Base-by-base conservation (phyloP, 2,797 vertebrate genomes). In the Lemur catta region DNA sequence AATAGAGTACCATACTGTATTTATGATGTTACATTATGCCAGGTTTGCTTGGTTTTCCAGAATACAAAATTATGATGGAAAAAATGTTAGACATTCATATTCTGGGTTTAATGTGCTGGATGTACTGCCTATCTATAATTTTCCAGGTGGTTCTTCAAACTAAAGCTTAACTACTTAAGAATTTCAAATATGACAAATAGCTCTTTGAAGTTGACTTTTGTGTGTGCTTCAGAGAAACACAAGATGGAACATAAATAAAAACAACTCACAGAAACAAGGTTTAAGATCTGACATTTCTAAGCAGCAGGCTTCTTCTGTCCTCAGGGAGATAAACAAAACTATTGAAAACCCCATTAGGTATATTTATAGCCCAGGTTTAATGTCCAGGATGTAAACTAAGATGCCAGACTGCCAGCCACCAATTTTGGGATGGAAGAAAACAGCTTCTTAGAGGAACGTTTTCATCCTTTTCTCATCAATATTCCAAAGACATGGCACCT, bases 231-330 rank as follows among this genome's bases (percentile, higher is more conserved):
- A 96, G 96, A 98, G 98, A 98, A 98, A 97, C 95, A 97, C 63
- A 97, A 95, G 97, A 95, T 92, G 55, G 96, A 97, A 97, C 81
- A 98, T 98, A 98, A 98, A 98, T 98, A 98, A 98, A 98, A 98
- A 98, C 97, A 98, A 97, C 92, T 98, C 93, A 76, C 38, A 89
- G 96, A 96, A 98, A 95, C 86, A 95, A 96, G 84, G 94, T 97
- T 98, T 97, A 98, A 98, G 98, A 98, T 96, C 92, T 98, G 98
- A 98, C 98, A 98, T 98, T 98, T 98, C 97, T 97, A 98, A 98
- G 97, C 94, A 97, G 81, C 94, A 95, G 72, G 59, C 97, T 98
- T 98, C 97, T 98, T 97, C 87, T 97, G 96, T 98, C 97, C 95
- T 96, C 50, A 13, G 80, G 71, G 97, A 98, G 97, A 98, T 97